A percentile compares a stretch with the other conserved stretches of the same genome.
phyloP scores from a whole-genome alignment of 2,113 vertebrate species.

The Eurystomus gularis region DNA sequence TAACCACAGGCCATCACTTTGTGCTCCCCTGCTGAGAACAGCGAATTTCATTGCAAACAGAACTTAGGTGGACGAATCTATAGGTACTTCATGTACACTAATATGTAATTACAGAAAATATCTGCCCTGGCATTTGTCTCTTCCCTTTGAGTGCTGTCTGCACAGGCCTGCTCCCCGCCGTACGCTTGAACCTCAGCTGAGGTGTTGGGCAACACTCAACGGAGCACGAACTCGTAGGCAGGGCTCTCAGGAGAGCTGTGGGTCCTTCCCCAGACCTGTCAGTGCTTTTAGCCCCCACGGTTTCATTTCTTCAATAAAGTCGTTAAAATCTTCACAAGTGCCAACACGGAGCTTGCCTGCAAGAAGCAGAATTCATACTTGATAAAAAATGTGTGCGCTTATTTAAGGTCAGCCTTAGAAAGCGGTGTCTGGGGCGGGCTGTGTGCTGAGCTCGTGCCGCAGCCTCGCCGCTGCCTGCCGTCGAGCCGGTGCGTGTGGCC shows the following conservation, averaged over 20 bases:
- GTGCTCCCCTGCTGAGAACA: neutral
- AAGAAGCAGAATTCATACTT: neutral
- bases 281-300: neutral
- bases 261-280: neutral
- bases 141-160: too few species aligned
- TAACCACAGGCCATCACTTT: too few species aligned
- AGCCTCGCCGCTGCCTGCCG: neutral
- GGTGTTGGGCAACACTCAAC: neutral
- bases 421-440: neutral
- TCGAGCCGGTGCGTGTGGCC: neutral
- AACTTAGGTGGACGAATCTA: too few species aligned
- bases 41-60: neutral
- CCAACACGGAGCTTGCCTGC: accelerated
- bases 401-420: too few species aligned
- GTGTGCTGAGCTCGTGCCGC: too few species aligned
- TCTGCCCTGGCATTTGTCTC: neutral
- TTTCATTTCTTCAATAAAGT: neutral
- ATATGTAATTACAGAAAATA: too few species aligned
- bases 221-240: neutral
- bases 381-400: too few species aligned
- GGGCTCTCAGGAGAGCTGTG: neutral
- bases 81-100: neutral
- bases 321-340: neutral
- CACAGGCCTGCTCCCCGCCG: neutral
- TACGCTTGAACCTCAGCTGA: neutral